Evolutionary conservation across 2,888 invertebrate genomes (phyloP).

Genomic region (Timema podura): DNA sequence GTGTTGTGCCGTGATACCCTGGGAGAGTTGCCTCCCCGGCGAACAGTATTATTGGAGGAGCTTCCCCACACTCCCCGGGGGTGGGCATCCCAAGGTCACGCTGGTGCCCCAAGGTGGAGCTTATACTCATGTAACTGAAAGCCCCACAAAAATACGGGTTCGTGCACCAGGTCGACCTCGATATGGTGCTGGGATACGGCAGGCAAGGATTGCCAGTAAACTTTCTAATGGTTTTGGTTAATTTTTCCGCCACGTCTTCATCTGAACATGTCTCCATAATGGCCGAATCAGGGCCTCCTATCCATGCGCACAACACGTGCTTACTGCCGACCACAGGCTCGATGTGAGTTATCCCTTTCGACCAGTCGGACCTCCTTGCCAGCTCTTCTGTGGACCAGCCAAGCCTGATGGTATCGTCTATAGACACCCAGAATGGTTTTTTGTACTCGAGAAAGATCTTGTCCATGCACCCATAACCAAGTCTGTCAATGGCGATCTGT

Average conservation of each 20-base stretch:
- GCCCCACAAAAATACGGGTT: conserved; percentile 71
- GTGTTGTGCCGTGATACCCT: conserved; percentile 71
- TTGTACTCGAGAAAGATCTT: conserved; percentile 76
- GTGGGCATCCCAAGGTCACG: conserved; percentile 55
- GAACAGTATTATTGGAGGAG: conserved; percentile 66
- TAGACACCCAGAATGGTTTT: conserved; percentile 68
- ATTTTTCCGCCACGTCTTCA: conserved; percentile 61
- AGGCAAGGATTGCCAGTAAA: conserved; percentile 68
- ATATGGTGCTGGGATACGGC: conserved; percentile 65
- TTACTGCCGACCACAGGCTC: conserved; percentile 69
- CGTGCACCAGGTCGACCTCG: conserved; percentile 69
- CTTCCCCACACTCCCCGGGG: conserved; percentile 50
- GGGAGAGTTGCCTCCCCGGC: conserved; percentile 82
- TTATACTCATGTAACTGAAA: conserved; percentile 66
- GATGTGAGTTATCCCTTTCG: conserved; percentile 63
- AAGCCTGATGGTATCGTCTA: conserved; percentile 62
- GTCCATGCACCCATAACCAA: conserved; percentile 71
- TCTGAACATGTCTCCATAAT: conserved; percentile 66
- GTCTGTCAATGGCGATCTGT: conserved; percentile 60
- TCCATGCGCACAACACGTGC: conserved; percentile 66
- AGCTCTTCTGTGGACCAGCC: conserved; percentile 67
- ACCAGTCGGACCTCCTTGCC: conserved; percentile 62
- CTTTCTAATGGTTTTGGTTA: conserved; percentile 60
- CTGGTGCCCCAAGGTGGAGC: conserved; percentile 64
- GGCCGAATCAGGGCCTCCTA: conserved; percentile 69